A percentile compares a stretch with the other conserved stretches of the same genome.
Evolutionary conservation across 2,113 vertebrate genomes (phyloP).

Genomic region (Tupaia tana): DNA sequence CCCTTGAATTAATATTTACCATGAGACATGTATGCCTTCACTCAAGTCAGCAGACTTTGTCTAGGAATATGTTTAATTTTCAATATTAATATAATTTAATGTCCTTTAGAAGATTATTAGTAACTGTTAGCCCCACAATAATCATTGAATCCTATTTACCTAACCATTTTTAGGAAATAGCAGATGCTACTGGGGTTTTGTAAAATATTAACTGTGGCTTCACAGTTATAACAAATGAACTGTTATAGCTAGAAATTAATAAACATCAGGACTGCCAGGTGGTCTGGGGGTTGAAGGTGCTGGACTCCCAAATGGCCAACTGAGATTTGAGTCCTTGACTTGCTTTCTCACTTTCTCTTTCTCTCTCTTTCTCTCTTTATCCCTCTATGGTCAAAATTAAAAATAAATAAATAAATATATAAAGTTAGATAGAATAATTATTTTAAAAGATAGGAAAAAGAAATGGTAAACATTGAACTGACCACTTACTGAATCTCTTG

Average conservation of each 20-base stretch:
- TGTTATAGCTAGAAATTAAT: background rate
- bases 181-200: background rate
- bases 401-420: too few species aligned
- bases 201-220: background rate
- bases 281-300: too few species aligned
- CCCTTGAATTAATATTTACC: background rate
- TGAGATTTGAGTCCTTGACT: too few species aligned
- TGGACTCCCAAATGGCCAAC: too few species aligned
- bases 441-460: too few species aligned
- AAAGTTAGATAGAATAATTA: too few species aligned
- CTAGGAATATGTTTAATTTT: background rate
- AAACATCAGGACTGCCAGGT: background rate
- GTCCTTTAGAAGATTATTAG: background rate
- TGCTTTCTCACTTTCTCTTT: too few species aligned
- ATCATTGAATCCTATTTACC: background rate
- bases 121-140: background rate
- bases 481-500: background rate
- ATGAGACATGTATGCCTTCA: background rate
- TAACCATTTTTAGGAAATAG: background rate
- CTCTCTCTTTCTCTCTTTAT: too few species aligned
- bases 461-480: background rate
- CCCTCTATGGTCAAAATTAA: too few species aligned
- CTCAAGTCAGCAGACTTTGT: background rate
- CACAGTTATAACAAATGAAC: background rate
- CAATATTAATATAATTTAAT: background rate